Evolutionary conservation across 2,888 invertebrate genomes (phyloP).

Genomic region (Xanthia togata): DNA sequence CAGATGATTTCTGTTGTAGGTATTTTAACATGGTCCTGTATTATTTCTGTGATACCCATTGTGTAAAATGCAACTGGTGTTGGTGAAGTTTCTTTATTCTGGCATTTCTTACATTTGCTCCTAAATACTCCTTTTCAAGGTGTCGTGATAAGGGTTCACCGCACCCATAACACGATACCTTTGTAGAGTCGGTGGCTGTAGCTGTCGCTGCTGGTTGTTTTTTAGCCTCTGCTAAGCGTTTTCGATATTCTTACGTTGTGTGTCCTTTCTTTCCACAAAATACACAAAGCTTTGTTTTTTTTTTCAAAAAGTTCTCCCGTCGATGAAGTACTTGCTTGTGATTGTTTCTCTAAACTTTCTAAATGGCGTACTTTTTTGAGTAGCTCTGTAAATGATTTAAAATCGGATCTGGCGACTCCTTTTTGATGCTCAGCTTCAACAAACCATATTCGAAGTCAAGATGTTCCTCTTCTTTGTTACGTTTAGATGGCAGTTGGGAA

Average conservation of each 20-base stretch:
- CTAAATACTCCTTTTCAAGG: slow-evolving; percentile 7
- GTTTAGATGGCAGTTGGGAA: not conserved
- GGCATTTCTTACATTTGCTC: not conserved
- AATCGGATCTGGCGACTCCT: slow-evolving; percentile 5
- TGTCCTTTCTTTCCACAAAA: not conserved
- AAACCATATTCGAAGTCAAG: not conserved
- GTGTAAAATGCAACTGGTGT: not conserved
- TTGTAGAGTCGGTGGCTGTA: not conserved
- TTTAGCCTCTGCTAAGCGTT: not conserved
- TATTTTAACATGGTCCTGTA: not conserved
- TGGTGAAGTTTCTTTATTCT: not conserved
- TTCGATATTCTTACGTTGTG: not conserved
- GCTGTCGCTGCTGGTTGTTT: not conserved
- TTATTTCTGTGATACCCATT: not conserved
- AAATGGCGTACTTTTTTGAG: not conserved
- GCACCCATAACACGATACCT: not conserved
- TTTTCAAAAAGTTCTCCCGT: no score
- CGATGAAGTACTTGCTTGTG: not conserved
- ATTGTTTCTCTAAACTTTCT: not conserved
- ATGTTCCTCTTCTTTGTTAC: no score
- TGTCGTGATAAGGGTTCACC: no score
- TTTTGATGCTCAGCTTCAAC: not conserved
- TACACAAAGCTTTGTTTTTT: not conserved
- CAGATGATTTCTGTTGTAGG: not conserved
- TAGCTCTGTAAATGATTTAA: not conserved